Conservation (phyloP, 53 echinoderm and acorn worm species). For the Stichopus horrens region DNA sequence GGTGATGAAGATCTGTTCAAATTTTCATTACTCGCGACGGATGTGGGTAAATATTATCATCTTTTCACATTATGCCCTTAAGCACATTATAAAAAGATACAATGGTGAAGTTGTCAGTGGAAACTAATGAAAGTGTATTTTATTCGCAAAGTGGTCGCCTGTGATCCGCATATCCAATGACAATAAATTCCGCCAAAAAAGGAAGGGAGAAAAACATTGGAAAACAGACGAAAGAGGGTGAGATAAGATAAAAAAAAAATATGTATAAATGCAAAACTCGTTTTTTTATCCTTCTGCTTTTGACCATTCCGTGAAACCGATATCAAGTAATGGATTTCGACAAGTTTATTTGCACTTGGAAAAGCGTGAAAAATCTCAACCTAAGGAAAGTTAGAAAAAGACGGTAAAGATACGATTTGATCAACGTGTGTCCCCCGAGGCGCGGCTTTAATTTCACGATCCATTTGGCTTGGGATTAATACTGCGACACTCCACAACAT, state of each 20-base stretch:
- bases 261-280: background rate
- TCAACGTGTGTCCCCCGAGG: slow-evolving; percentile 44
- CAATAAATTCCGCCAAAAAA: background rate
- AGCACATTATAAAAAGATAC: background rate
- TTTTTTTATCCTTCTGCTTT: background rate
- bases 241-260: background rate
- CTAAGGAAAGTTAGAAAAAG: slow-evolving; percentile 32
- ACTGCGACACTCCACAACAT: slow-evolving; percentile 43
- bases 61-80: background rate
- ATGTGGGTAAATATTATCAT: background rate
- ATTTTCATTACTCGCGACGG: background rate
- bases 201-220: background rate
- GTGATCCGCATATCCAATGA: background rate
- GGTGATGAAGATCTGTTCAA: background rate
- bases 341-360: slow-evolving; percentile 46
- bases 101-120: background rate
- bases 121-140: background rate
- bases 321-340: slow-evolving; percentile 42
- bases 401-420: slow-evolving; percentile 22
- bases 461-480: slow-evolving; percentile 45
- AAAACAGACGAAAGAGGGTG: no score
- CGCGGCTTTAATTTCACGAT: slow-evolving; percentile 45
- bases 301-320: slow-evolving; percentile 33
- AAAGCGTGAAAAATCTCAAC: slow-evolving; percentile 41
- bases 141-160: slow-evolving; percentile 3